Conservation (phyloP, 2,113 vertebrate species). For the Naja naja region DNA sequence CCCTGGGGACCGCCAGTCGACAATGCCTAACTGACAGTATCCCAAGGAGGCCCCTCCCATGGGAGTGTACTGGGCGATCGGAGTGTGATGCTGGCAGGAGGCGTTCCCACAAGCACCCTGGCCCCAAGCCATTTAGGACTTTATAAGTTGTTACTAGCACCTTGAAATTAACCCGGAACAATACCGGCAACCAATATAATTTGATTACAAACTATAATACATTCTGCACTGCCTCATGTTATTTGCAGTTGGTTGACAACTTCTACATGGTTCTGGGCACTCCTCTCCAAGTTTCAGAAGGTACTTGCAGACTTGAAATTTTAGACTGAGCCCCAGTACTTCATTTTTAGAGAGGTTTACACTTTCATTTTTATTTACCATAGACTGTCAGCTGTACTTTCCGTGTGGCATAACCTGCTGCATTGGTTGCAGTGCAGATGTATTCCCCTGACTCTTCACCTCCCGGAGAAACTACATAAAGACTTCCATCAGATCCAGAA, state of each 20-base stretch:
- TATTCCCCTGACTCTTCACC: conserved; percentile 89
- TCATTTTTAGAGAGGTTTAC: background rate
- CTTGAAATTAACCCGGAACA: no score
- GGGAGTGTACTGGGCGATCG: no score
- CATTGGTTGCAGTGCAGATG: conserved; percentile 88
- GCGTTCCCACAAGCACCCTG: no score
- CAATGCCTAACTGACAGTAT: no score
- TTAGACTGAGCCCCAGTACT: background rate
- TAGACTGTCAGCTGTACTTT: conserved; percentile 96
- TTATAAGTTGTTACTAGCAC: no score
- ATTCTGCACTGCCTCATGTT: background rate
- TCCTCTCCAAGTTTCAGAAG: background rate
- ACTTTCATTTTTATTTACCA: conserved; percentile 67
- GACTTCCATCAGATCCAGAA: conserved; percentile 80
- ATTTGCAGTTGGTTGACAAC: background rate
- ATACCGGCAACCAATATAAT: no score
- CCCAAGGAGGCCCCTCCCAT: no score
- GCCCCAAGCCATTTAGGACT: no score
- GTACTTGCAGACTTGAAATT: background rate
- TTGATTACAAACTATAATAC: background rate
- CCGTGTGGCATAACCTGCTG: conserved; percentile 84
- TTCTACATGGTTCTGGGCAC: background rate
- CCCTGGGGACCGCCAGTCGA: no score
- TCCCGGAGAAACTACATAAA: conserved; percentile 80
- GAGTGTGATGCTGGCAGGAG: no score